phyloP scores from a whole-genome alignment of 2,113 vertebrate genomes.

The Axis porcinus region DNA sequence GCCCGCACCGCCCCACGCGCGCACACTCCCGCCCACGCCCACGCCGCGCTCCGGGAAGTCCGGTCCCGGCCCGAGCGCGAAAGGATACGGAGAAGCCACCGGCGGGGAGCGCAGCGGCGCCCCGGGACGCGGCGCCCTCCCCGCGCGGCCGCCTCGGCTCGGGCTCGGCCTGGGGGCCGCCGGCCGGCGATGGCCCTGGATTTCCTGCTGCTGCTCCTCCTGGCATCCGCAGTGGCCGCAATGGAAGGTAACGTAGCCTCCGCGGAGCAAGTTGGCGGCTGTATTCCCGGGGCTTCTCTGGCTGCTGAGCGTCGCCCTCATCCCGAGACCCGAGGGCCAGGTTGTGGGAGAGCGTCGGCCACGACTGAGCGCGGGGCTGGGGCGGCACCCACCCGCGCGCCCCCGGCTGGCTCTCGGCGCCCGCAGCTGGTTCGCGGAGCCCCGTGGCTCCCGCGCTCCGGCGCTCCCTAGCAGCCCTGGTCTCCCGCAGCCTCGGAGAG shows the following conservation, averaged over 20 bases:
- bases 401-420: not conserved
- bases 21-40: conserved; percentile 70
- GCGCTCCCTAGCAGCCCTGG: not conserved
- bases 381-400: conserved; percentile 32
- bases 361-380: not conserved
- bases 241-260: conserved; percentile 81
- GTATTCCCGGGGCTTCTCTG: not conserved
- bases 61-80: conserved; percentile 66
- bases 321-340: not conserved
- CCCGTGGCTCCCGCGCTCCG: not conserved
- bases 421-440: not conserved
- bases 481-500: not conserved
- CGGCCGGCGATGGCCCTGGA: conserved; percentile 79
- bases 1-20: conserved; percentile 75
- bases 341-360: not conserved
- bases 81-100: conserved; percentile 70
- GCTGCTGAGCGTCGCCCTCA: not conserved
- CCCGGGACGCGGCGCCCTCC: conserved; percentile 72
- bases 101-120: conserved; percentile 67
- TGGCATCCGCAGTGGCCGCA: conserved; percentile 82
- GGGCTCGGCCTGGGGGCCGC: conserved; percentile 58
- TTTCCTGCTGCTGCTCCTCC: conserved; percentile 80
- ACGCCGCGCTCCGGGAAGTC: conserved; percentile 60
- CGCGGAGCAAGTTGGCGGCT: conserved; percentile 34
- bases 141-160: conserved; percentile 49